Conservation (phyloP, 2,888 invertebrate species). For the Griposia aprilina region DNA sequence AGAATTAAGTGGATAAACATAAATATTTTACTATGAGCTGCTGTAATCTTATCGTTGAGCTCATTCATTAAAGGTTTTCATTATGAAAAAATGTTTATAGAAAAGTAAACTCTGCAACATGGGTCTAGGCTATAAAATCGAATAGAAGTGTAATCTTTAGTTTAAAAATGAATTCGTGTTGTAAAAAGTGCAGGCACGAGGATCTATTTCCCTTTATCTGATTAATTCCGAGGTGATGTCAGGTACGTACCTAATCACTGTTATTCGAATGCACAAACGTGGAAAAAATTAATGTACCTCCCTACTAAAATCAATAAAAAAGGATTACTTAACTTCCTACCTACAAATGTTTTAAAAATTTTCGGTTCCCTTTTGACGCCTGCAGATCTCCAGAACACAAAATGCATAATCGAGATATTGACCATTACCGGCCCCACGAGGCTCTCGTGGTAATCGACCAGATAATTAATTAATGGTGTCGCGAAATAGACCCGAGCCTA, state of each 20-base stretch:
- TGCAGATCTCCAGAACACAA: not conserved
- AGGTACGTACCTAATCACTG: not conserved
- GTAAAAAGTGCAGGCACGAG: slow-evolving; percentile 24
- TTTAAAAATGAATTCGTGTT: slow-evolving; percentile 17
- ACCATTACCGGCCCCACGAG: no score
- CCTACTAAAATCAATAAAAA: no score
- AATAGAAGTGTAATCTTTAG: slow-evolving; percentile 3
- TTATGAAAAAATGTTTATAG: slow-evolving; percentile 46
- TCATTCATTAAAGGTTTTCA: slow-evolving; percentile 59
- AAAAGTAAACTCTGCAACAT: slow-evolving; percentile 30
- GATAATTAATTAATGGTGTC: not conserved
- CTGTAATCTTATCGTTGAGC: slow-evolving; percentile 57
- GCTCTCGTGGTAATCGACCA: no score
- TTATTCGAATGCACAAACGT: not conserved
- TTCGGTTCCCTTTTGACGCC: not conserved
- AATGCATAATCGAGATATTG: not conserved
- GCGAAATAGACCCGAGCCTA: not conserved
- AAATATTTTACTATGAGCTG: slow-evolving; percentile 51
- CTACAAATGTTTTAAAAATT: not conserved
- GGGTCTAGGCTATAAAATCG: slow-evolving; percentile 33
- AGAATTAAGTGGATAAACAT: slow-evolving; percentile 45
- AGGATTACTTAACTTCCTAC: not conserved
- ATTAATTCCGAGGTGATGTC: slow-evolving; percentile 14
- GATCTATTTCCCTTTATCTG: slow-evolving; percentile 10
- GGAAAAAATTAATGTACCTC: not conserved